A percentile compares a stretch with the other conserved stretches of the same genome.
Evolutionary conservation across 1,140 invertebrate species (phyloP).

Genomic region (Neuroterus valhalla): DNA sequence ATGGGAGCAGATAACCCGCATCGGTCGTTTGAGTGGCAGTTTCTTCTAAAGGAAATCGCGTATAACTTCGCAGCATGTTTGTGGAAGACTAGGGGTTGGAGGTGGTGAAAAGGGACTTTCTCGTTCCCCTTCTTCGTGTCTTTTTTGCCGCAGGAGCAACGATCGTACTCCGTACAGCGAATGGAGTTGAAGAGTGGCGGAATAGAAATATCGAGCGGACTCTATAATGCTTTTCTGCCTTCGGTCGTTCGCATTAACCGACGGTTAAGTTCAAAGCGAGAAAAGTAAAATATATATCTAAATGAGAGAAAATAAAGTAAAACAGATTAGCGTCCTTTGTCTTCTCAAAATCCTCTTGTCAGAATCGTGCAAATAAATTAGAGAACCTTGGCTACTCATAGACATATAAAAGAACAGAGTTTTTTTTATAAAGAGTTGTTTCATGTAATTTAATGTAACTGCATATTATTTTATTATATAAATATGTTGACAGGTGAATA

Average conservation of each 20-base stretch:
- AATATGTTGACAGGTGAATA: no score
- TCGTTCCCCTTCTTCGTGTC: not conserved
- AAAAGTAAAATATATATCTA: not conserved
- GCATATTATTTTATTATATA: no score
- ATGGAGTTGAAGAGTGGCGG: no score
- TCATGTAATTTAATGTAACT: no score
- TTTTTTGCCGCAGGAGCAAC: not conserved
- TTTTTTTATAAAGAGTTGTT: no score
- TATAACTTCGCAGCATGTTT: not conserved
- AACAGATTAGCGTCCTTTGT: no score
- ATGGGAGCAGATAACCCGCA: not conserved
- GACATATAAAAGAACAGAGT: no score
- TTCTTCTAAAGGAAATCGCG: slow-evolving; percentile 5
- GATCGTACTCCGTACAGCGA: no score
- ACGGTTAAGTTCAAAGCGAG: not conserved
- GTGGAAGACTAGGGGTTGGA: not conserved
- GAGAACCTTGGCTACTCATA: no score
- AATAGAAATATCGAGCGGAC: not conserved
- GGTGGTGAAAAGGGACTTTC: not conserved
- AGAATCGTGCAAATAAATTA: no score
- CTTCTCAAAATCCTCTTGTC: no score
- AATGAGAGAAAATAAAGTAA: no score
- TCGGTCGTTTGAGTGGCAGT: slow-evolving; percentile 2
- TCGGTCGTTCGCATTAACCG: slow-evolving; percentile 21
- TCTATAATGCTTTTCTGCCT: not conserved